Evolutionary conservation across 2,888 invertebrate species (phyloP).

Genomic region (Torymus texanus): DNA sequence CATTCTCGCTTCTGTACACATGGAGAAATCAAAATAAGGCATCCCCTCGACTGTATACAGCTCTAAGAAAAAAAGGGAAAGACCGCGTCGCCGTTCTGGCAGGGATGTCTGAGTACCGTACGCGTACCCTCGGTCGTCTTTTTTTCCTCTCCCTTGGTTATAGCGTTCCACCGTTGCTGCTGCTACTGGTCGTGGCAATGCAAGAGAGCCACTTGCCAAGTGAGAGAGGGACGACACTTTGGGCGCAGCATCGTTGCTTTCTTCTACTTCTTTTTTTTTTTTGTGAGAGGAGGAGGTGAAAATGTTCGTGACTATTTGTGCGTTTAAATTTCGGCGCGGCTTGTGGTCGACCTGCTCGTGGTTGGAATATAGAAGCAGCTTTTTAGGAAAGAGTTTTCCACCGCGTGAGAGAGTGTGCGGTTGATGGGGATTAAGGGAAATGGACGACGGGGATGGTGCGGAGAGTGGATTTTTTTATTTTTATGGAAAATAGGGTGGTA

Average conservation of each 20-base stretch:
- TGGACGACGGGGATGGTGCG: too few relatives aligned
- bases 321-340: constrained; percentile 1
- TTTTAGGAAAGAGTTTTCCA: too few relatives aligned
- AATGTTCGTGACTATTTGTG: constrained; percentile 1
- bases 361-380: too few relatives aligned
- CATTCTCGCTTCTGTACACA: not conserved
- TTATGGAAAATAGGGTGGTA: too few relatives aligned
- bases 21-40: constrained; percentile 21
- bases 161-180: not conserved
- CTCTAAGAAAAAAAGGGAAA: not conserved
- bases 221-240: constrained; percentile 27
- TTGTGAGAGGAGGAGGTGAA: not conserved
- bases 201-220: constrained; percentile 24
- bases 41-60: not conserved
- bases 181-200: not conserved
- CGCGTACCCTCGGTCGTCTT: constrained; percentile 19
- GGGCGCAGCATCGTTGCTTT: not conserved
- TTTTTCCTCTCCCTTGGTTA: constrained; percentile 6
- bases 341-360: not conserved
- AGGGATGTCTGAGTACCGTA: constrained; percentile 21
- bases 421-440: too few relatives aligned
- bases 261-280: not conserved
- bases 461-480: too few relatives aligned
- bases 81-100: constrained; percentile 12
- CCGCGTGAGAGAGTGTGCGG: too few relatives aligned